Evolutionary conservation across 2,797 vertebrate species (phyloP), one percentile per base, ranked within the genome.

Genomic region (Sebastes steindachneri): DNA sequence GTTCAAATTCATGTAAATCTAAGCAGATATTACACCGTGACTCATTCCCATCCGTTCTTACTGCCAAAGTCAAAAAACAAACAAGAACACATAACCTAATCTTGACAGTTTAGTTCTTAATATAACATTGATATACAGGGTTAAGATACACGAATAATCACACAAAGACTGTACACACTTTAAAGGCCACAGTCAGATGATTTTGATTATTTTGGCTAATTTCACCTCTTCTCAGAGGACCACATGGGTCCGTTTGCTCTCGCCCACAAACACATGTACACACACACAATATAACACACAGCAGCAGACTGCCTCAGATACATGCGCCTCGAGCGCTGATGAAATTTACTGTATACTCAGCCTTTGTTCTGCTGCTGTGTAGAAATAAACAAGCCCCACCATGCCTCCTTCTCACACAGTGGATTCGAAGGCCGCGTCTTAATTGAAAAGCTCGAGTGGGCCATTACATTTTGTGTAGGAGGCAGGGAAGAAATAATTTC

Each of bases 401-500:
- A 37, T 33, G 19, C 75, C 75, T 90, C 75, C 78, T 91, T 83
- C 83, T 83, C 76, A 82, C 80, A 65, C 79, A 73, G 35, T 81
- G 72, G 75, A 87, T 85, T 86, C 83, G 68, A 82, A 89, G 82
- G 79, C 92, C 58, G 80, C 19, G 26, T 89, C 83, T 88, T 93
- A 88, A 92, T 92, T 92, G 85, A 89, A 90, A 89, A 85, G 85
- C 89, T 84, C 1, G 79, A 91, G 83, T 85, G 72, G 80, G 85
- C 83, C 77, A 88, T 91, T 90, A 81, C 77, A 83, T 85, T 89
- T 89, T 80, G 84, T 85, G 89, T 90, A 78, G 85, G 84, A 86
- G 89, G 86, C 77, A 85, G 83, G 65, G 76, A 84, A 88, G 77
- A 86, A 89, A 53, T n/a, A 53, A 53, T 85, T 83, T 75, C 29